Percentiles rank a stretch among this genome's conserved stretches.
phyloP scores from a whole-genome alignment of 1,140 invertebrate species.

The Drusus annulatus region DNA sequence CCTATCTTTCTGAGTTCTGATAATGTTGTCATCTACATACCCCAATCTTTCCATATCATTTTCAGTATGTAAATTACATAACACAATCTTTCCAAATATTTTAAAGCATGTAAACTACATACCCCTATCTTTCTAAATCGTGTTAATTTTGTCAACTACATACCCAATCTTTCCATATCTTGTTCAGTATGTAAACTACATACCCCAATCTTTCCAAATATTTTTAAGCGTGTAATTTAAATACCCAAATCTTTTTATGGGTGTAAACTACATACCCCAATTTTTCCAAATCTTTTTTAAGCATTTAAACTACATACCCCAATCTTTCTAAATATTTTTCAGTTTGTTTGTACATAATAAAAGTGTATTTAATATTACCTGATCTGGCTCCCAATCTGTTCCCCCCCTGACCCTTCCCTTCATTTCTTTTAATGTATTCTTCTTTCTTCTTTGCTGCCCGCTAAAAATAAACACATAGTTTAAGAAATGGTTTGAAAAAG shows the following conservation, averaged over 20 bases:
- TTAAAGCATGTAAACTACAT: background rate
- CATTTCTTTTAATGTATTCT: slow-evolving; percentile 44
- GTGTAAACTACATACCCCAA: background rate
- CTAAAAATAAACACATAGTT: slow-evolving; percentile 37
- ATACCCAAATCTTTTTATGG: no score
- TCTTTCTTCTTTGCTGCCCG: slow-evolving; percentile 43
- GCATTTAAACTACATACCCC: background rate
- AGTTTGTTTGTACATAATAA: no score
- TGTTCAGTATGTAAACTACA: no score
- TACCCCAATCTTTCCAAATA: no score
- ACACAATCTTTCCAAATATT: background rate
- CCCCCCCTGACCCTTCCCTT: slow-evolving; percentile 27
- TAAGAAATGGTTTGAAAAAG: no score
- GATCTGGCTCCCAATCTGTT: slow-evolving; percentile 39
- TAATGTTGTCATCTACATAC: background rate
- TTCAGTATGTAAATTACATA: background rate
- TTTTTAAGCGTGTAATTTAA: no score
- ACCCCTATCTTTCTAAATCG: background rate
- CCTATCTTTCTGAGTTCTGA: background rate
- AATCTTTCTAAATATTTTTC: background rate
- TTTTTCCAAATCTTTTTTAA: background rate
- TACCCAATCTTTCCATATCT: no score
- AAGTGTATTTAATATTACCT: slow-evolving; percentile 5
- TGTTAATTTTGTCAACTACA: background rate
- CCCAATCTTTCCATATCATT: background rate